These are phyloP conservation scores for Chascanopsetta lugubris DNA, from an alignment of 2,113 vertebrate species.

Conservation along the genomic window DNA sequence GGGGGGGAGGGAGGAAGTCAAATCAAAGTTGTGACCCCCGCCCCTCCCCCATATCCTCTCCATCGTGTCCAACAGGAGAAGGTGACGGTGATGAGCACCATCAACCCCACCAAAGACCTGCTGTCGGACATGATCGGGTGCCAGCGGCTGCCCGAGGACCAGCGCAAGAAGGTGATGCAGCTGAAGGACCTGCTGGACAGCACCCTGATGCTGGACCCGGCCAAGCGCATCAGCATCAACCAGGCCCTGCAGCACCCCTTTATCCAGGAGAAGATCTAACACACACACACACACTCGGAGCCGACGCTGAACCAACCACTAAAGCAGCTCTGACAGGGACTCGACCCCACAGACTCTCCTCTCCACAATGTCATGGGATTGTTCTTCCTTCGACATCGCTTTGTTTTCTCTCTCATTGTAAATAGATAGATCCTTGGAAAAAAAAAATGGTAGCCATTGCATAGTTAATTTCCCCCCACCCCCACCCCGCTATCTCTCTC, in stretches of 20 bases:
- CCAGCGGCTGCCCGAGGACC: constrained; percentile 98
- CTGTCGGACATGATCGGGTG: constrained; percentile 94
- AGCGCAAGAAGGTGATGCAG: constrained; percentile 99
- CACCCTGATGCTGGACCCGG: constrained; percentile 98
- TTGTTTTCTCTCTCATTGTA: constrained; percentile 81
- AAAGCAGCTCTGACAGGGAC: constrained; percentile 56
- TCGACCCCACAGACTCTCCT: constrained; percentile 46
- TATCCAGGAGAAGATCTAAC: constrained; percentile 99
- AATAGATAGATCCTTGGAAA: constrained; percentile 79
- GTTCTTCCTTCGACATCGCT: constrained; percentile 52
- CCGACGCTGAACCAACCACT: constrained; percentile 55
- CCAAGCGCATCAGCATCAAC: constrained; percentile 99
- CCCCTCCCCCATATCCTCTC: too few relatives aligned
- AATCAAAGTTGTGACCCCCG: too few relatives aligned
- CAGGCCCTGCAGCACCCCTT: constrained; percentile 98
- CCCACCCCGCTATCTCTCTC: too few relatives aligned
- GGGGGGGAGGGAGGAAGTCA: too few relatives aligned
- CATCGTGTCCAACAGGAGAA: constrained; percentile 86
- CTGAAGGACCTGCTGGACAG: constrained; percentile 98
- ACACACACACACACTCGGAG: constrained; percentile 39
- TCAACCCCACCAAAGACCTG: constrained; percentile 99
- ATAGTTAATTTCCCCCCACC: too few relatives aligned
- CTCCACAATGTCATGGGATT: constrained; percentile 47
- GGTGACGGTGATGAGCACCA: constrained; percentile 99
- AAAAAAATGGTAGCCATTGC: constrained; percentile 60